Percentiles rank a stretch among this genome's conserved stretches.
These are phyloP conservation scores for Marmota monax DNA, from an alignment of 2,113 vertebrate species.

Conservation along the genomic window DNA sequence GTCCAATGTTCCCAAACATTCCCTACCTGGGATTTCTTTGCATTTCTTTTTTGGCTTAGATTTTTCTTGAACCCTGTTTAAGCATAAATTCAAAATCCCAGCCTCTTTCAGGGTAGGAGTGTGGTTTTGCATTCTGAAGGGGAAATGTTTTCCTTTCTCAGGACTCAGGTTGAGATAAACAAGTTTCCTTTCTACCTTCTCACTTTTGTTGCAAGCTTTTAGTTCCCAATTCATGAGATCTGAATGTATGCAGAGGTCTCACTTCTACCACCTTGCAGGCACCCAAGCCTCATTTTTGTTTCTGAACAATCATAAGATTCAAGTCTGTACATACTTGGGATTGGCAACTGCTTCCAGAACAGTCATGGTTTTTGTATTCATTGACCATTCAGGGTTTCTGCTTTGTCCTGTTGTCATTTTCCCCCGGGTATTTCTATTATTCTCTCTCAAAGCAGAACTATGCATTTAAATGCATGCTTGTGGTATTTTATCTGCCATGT, in stretches of 20 bases:
- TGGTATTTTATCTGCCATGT: slow-evolving; percentile 32
- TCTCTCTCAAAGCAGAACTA: not conserved
- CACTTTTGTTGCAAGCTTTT: not conserved
- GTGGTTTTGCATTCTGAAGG: not conserved
- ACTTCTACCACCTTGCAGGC: not conserved
- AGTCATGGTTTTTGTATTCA: not conserved
- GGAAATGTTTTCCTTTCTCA: not conserved
- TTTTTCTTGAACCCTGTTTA: not conserved
- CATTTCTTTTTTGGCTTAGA: not conserved
- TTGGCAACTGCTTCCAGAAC: not conserved
- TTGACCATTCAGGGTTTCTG: not conserved
- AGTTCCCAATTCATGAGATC: not conserved
- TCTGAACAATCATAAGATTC: not conserved
- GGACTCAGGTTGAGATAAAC: not conserved
- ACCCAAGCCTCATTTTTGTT: not conserved
- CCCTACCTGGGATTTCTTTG: not conserved
- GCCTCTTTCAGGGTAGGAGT: not conserved
- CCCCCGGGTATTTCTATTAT: slow-evolving; percentile 18
- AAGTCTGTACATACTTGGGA: not conserved
- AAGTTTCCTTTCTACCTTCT: not conserved
- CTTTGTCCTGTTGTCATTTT: slow-evolving; percentile 7
- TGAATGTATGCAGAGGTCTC: not conserved
- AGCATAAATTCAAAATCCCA: slow-evolving; percentile 23
- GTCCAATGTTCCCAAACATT: not conserved
- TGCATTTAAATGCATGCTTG: slow-evolving; percentile 58